Evolutionary conservation across 1,140 invertebrate species (phyloP).

Genomic region (Triops longicaudatus): DNA sequence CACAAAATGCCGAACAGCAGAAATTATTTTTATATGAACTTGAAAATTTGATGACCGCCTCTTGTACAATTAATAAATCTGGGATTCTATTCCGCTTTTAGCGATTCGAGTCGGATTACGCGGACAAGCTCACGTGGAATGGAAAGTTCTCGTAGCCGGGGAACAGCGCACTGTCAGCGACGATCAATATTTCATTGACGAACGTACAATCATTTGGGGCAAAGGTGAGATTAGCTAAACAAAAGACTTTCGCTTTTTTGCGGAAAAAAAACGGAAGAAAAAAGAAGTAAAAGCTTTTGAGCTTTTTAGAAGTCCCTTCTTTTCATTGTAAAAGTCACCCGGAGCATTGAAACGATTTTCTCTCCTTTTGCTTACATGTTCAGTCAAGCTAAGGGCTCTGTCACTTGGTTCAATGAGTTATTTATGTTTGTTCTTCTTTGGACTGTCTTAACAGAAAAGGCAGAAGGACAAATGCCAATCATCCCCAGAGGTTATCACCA

Average conservation of each 20-base stretch:
- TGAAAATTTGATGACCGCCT: too few relatives aligned
- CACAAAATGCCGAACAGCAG: too few relatives aligned
- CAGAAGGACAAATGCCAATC: slow-evolving; percentile 60
- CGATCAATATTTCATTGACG: slow-evolving; percentile 74
- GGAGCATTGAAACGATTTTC: background rate
- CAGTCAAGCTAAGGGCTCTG: background rate
- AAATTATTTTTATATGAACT: too few relatives aligned
- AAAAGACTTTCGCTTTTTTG: background rate
- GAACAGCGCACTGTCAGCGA: slow-evolving; percentile 67
- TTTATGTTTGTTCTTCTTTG: slow-evolving; percentile 27
- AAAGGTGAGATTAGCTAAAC: slow-evolving; percentile 50
- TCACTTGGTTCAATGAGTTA: background rate
- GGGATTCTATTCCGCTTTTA: slow-evolving; percentile 39
- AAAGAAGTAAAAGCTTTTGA: background rate
- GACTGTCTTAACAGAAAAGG: slow-evolving; percentile 45
- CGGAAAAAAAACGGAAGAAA: slow-evolving; percentile 4
- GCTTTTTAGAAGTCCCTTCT: background rate
- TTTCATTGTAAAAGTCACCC: too few relatives aligned
- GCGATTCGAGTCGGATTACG: slow-evolving; percentile 63
- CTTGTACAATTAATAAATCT: background rate
- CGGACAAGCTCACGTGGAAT: slow-evolving; percentile 71
- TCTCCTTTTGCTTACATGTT: background rate
- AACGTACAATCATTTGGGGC: slow-evolving; percentile 65
- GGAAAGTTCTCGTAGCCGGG: slow-evolving; percentile 69
- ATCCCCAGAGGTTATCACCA: slow-evolving; percentile 63